Conservation (phyloP, 2,113 vertebrate genomes). For the Ascaphus truei region DNA sequence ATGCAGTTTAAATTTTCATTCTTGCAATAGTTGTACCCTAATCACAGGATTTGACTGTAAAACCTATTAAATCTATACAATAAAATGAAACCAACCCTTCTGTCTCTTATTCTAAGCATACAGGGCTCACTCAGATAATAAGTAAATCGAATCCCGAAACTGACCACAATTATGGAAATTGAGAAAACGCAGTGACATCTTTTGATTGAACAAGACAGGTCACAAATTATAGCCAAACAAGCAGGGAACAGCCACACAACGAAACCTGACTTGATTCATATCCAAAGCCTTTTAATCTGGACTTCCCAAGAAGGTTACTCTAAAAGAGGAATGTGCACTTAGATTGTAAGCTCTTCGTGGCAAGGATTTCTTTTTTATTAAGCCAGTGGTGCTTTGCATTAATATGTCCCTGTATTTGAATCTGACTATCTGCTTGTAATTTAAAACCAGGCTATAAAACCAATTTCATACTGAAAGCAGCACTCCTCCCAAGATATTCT, state of each 20-base stretch:
- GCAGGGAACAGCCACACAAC: background rate
- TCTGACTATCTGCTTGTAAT: too few relatives aligned
- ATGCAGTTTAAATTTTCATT: background rate
- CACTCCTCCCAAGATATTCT: too few relatives aligned
- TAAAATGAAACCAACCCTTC: background rate
- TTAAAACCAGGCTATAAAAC: too few relatives aligned
- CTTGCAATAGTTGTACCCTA: background rate
- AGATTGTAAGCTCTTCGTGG: too few relatives aligned
- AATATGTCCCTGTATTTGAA: too few relatives aligned
- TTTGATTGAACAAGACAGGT: slow-evolving; percentile 14
- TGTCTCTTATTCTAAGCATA: background rate
- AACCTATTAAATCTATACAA: background rate
- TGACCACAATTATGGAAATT: background rate
- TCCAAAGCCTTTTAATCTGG: background rate
- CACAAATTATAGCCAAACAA: slow-evolving; percentile 14
- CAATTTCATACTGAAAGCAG: too few relatives aligned
- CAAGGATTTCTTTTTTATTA: too few relatives aligned
- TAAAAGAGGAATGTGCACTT: too few relatives aligned
- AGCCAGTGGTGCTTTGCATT: too few relatives aligned
- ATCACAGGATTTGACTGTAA: background rate
- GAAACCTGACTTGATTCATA: background rate
- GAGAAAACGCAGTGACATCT: background rate
- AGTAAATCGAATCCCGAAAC: background rate
- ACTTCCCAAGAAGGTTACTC: too few relatives aligned
- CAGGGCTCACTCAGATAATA: background rate